Base-by-base conservation (phyloP, 2,113 vertebrate species). In the Catharus minimus region DNA sequence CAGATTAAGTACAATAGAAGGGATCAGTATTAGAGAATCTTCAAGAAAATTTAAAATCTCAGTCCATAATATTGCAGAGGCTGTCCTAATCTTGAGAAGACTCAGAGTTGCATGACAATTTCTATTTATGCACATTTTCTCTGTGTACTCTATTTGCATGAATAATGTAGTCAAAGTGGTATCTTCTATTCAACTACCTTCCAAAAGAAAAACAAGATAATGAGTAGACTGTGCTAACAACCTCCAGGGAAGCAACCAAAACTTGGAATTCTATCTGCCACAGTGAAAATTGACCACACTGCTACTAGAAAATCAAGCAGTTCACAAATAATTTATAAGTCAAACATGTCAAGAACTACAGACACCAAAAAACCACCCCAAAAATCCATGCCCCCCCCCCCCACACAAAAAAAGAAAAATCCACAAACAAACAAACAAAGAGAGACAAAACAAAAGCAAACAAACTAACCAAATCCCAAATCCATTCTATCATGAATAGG, bases 361-460 rank as follows among this genome's bases (percentile, higher is more conserved):
- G n/a, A n/a, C n/a, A n/a, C n/a, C 27, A 2, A 28, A 15, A 9
- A 41, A 36, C 7, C 10, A 72, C 10, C 10, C 26, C 11, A 21
- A 26, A 69, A 5, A 30, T n/a, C 20, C 13, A 60, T 16, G 2
- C 10, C 13, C 7, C 7, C 4, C 1, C 11, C 9, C n/a, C n/a
- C n/a, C 20, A 27, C 14, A 61, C 9, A 38, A 38, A 38, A 36
- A 7, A 28, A n/a, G 13, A 1, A 68, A 36, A 81, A 36, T 4
- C 23, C 21, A 24, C 19, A 73, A 43, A 21, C 9, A 33, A 69
- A 32, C 9, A 64, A 39, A 28, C 19, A 74, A 38, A 7, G 8
- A 10, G 1, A 23, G 49, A 76, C 9, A n/a, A 72, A 88, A 22
- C 2, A 4, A 56, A 50, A 65, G 13, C 10, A 65, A 56, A 32